These are phyloP conservation scores for Crypturellus undulatus DNA, from an alignment of 2,113 vertebrate species.

Conservation along the genomic window DNA sequence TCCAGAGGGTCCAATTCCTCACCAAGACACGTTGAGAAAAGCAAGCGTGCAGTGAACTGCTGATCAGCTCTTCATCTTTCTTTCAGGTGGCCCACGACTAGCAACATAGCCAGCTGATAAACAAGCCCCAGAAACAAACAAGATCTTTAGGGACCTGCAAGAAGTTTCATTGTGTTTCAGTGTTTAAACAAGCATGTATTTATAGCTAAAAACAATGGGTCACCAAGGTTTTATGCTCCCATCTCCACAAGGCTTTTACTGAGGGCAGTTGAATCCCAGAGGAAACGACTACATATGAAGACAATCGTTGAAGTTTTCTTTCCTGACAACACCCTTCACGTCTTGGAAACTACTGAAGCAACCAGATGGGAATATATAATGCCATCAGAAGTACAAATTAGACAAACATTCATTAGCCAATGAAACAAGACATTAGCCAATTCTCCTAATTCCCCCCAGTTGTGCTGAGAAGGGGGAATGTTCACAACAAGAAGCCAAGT, in stretches of 20 bases:
- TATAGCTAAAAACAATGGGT: not conserved
- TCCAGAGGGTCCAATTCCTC: not conserved
- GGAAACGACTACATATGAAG: not conserved
- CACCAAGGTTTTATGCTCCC: not conserved
- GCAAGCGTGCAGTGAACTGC: not conserved
- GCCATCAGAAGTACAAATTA: slow-evolving; percentile 45
- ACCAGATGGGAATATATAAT: slow-evolving; percentile 21
- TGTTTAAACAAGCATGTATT: slow-evolving; percentile 1
- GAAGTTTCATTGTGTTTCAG: not conserved
- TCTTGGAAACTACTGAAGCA: slow-evolving; percentile 41
- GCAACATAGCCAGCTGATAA: not conserved
- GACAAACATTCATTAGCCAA: not conserved
- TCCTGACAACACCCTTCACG: slow-evolving; percentile 65
- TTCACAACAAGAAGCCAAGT: slow-evolving; percentile 21
- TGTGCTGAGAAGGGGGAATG: not conserved
- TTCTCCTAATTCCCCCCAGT: slow-evolving; percentile 18
- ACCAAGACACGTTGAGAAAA: not conserved
- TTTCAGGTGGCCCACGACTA: not conserved
- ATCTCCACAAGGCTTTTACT: not conserved
- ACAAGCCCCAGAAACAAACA: not conserved
- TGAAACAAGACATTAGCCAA: not conserved
- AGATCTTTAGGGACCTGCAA: not conserved
- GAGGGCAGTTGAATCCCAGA: not conserved
- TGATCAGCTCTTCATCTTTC: not conserved
- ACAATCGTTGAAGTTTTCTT: slow-evolving; percentile 23